These are phyloP conservation scores for Petaurus breviceps DNA, from an alignment of 2,113 vertebrate species.

Conservation along the genomic window DNA sequence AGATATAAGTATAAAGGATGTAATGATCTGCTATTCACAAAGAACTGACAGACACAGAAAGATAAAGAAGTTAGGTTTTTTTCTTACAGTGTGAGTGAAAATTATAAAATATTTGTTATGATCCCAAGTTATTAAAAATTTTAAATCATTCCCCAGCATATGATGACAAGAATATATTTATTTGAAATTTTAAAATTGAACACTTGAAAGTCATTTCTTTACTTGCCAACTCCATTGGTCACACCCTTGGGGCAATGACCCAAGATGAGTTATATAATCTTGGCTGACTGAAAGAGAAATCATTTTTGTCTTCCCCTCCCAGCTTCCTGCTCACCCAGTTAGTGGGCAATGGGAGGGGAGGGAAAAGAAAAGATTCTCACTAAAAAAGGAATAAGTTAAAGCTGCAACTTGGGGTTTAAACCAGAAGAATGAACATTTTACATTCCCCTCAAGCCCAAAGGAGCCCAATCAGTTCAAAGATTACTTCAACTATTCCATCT, in stretches of 20 bases:
- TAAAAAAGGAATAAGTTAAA: neutral
- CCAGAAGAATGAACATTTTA: neutral
- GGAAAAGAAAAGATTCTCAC: neutral
- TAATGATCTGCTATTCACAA: neutral
- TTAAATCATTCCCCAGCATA: constrained; percentile 19
- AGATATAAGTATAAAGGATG: neutral
- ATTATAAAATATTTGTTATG: neutral
- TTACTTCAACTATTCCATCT: constrained; percentile 42
- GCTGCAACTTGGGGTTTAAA: neutral
- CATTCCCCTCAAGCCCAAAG: neutral
- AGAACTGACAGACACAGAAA: neutral
- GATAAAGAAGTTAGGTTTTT: neutral
- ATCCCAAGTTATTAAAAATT: neutral
- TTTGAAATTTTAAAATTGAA: constrained; percentile 55
- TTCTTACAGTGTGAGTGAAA: neutral
- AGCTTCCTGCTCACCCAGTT: neutral
- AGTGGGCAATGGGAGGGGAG: neutral
- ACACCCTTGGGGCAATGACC: constrained; percentile 57
- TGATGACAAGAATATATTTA: constrained; percentile 41
- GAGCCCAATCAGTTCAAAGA: neutral
- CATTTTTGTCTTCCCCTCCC: constrained; percentile 13
- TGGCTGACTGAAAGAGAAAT: neutral
- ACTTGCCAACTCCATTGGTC: constrained; percentile 31
- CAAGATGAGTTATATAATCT: constrained; percentile 43
- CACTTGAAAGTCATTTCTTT: constrained; percentile 45